phyloP scores from a whole-genome alignment of 1,140 invertebrate species.

The Calliphora vicina region DNA sequence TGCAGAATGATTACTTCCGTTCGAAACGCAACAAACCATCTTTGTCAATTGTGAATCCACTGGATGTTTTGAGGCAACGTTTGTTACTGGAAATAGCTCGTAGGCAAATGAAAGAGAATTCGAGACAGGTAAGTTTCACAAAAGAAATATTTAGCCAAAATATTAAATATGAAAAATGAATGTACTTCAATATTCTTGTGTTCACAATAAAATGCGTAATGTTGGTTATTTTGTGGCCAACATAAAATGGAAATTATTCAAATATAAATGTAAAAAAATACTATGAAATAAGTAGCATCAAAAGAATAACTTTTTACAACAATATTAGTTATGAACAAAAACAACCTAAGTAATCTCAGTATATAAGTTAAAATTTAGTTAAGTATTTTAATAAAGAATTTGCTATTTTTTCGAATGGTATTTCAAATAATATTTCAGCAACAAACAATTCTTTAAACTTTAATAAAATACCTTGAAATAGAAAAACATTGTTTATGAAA shows the following conservation, averaged over 20 bases:
- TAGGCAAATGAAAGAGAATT: conserved; percentile 74
- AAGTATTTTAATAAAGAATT: too few species aligned
- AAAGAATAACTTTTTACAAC: background rate
- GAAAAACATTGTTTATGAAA: too few species aligned
- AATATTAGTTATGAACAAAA: background rate
- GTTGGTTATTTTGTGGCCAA: background rate
- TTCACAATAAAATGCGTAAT: background rate
- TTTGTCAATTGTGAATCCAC: conserved; percentile 79
- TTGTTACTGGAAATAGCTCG: conserved; percentile 77
- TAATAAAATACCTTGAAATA: too few species aligned
- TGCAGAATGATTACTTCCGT: conserved; percentile 49
- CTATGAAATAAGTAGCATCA: background rate
- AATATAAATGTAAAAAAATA: background rate
- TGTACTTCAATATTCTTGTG: background rate
- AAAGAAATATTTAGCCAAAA: background rate
- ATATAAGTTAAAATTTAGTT: too few species aligned
- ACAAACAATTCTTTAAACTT: too few species aligned
- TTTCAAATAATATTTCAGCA: too few species aligned
- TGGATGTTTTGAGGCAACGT: conserved; percentile 78
- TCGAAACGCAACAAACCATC: conserved; percentile 71
- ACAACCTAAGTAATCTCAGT: background rate
- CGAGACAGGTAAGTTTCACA: conserved; percentile 64
- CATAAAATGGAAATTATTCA: too few species aligned
- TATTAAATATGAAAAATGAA: background rate
- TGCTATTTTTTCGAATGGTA: too few species aligned